Base-by-base conservation (phyloP, 2,888 invertebrate species). In the Platycnemis pennipes region DNA sequence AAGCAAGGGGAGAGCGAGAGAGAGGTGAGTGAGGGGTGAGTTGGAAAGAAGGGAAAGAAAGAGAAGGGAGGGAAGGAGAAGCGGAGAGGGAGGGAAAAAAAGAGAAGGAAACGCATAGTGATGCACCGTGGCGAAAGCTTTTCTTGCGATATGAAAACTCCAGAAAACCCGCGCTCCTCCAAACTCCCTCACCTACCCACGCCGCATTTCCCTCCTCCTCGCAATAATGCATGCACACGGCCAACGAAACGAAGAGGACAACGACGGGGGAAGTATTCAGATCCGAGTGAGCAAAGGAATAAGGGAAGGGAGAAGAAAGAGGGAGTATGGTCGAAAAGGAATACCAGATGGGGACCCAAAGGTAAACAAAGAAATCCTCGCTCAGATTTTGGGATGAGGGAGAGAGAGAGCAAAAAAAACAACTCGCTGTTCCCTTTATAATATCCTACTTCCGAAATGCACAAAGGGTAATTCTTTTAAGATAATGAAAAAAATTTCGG, bases 351-450 rank as follows among this genome's bases (percentile, higher is more conserved):
- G 26, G 77, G 77, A 37, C 77, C 22, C 42, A 16, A 42, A 49
- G 56, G 16, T 46, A 42, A 49, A 45, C 46, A 8, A 45, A 44
- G 91, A 91, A 44, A 91, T 63, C 45, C 63, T 42, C 44, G 91
- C 13, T 11, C 44, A 44, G 44, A 42, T 44, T 91, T 91, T 63
- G 63, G 89, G 46, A 89, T 44, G 56, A 69, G 91, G 37, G 89
- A 63, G 56, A 44, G 37, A 26, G 89, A 89, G 53, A 89, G 63
- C 19, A 56, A 91, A n/a, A 19, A 22, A 22, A 42, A 22, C 69
- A 31, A 8, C 31, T 69, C 31, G 31, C 4, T 22, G 77, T n/a
- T 63, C n/a, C 26, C 53, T 16, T 53, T 13, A 16, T 53, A 16
- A 5, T 8, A 53, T 19, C 53, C 19, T 13, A 53, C 26, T 63